These are phyloP conservation scores for Cryptoprocta ferox DNA, from an alignment of 2,797 vertebrate species.

Conservation along the genomic window DNA sequence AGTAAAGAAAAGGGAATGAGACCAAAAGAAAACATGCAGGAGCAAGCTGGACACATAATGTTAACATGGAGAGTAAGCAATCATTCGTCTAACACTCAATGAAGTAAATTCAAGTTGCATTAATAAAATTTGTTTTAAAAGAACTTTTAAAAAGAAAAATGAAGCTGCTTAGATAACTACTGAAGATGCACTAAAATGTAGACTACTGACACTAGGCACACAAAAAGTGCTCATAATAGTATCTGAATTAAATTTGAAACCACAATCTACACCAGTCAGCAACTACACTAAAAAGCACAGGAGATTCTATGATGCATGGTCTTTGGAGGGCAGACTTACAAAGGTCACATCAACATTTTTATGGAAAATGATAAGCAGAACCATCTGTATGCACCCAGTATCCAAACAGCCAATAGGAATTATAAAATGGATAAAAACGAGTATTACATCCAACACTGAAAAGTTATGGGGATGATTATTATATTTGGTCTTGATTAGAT, in stretches of 20 bases:
- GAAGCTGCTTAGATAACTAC: background rate
- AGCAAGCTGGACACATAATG: background rate
- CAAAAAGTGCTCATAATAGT: background rate
- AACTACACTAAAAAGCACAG: slow-evolving; percentile 7
- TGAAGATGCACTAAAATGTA: background rate
- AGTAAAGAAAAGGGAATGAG: background rate
- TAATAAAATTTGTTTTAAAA: slow-evolving; percentile 15
- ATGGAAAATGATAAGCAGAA: slow-evolving; percentile 62
- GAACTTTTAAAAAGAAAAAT: background rate
- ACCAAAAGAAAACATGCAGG: background rate
- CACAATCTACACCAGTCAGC: background rate
- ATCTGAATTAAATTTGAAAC: background rate
- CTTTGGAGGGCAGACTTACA: slow-evolving; percentile 55
- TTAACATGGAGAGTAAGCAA: background rate
- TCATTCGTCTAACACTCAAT: background rate
- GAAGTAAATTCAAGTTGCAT: background rate
- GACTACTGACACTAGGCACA: background rate
- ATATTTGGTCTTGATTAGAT: slow-evolving; percentile 31
- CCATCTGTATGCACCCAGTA: slow-evolving; percentile 29
- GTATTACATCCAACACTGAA: slow-evolving; percentile 22
- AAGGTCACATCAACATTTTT: slow-evolving; percentile 63
- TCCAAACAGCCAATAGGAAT: slow-evolving; percentile 58
- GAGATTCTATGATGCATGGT: background rate
- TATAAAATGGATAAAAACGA: slow-evolving; percentile 37
- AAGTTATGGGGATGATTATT: slow-evolving; percentile 28